Evolutionary conservation across 2,888 invertebrate species (phyloP).

Genomic region (Cactoblastis cactorum): DNA sequence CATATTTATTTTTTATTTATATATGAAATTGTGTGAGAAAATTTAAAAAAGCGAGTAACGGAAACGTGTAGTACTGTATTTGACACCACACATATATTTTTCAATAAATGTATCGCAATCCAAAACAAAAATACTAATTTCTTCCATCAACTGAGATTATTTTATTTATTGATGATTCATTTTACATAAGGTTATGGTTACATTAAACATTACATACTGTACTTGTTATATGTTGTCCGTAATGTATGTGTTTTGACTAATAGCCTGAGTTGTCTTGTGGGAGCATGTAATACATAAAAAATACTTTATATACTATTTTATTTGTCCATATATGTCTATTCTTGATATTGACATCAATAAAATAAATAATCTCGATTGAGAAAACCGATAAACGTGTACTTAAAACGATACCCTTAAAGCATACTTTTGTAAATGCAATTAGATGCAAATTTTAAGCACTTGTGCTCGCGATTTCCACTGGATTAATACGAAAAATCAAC

Average conservation of each 20-base stretch:
- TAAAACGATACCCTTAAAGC: conserved; percentile 48
- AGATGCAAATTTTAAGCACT: conserved; percentile 49
- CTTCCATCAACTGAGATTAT: conserved; percentile 60
- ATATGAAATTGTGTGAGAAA: too few relatives aligned
- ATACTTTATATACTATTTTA: conserved; percentile 22
- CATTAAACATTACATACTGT: conserved; percentile 20
- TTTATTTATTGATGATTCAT: conserved; percentile 58
- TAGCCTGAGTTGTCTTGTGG: conserved; percentile 58
- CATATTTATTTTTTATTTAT: too few relatives aligned
- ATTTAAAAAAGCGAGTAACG: too few relatives aligned
- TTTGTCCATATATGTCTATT: conserved; percentile 26
- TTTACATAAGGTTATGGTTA: conserved; percentile 20
- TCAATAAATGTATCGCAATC: neutral
- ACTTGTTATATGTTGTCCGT: conserved; percentile 52
- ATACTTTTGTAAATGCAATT: conserved; percentile 62
- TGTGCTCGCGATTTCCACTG: conserved; percentile 31
- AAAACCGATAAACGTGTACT: conserved; percentile 32
- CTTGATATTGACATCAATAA: conserved; percentile 41
- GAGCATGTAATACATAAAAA: conserved; percentile 46
- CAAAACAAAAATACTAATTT: conserved; percentile 39
- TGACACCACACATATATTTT: neutral
- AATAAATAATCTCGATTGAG: conserved; percentile 63
- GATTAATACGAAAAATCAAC: neutral
- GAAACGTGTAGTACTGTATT: neutral
- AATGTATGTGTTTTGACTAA: conserved; percentile 62